Base-by-base conservation (phyloP, 2,797 vertebrate species). In the Sebastes vulpes region DNA sequence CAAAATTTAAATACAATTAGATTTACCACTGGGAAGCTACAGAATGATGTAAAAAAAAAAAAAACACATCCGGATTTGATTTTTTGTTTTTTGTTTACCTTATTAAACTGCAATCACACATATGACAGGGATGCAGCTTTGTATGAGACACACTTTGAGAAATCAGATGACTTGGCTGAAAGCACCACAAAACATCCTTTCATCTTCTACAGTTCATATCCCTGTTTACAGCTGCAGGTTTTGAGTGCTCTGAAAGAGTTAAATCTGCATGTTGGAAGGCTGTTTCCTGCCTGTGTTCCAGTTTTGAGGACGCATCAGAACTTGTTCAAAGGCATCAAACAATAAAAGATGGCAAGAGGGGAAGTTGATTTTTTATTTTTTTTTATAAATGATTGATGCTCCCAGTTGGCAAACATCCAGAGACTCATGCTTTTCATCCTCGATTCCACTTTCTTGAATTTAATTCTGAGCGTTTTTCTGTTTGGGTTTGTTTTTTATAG, bases 311-410 rank as follows among this genome's bases (percentile, higher is more conserved):
- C 12, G 64, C 80, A 76, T 82, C 84, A 76, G 53, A 79, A 86
- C 68, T 86, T 85, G 77, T 86, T 93, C 85, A 92, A 89, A 91
- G 80, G 38, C 83, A 65, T 89, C 82, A 87, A 76, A 89, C 82
- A 85, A 83, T 68, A 52, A 72, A 84, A 86, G 79, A 78, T 54
- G 68, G 71, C 64, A 72, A 75, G 66, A 75, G 54, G 26, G 78
- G 72, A 83, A 72, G 77, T 59, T 67, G 56, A 42, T 42, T 42
- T 42, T 42, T 48, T 48, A 9, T 84, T 77, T 77, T 75, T 81
- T 77, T 73, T 74, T 69, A 78, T 83, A 80, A 83, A 82, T 89
- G 88, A 90, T 89, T 92, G 89, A 92, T 67, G 67, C 61, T 86
- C 77, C 80, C 78, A 71, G 67, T 75, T 86, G 89, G 85, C 72